Evolutionary conservation across 2,888 invertebrate genomes (phyloP).

Genomic region (Melipona beecheii): DNA sequence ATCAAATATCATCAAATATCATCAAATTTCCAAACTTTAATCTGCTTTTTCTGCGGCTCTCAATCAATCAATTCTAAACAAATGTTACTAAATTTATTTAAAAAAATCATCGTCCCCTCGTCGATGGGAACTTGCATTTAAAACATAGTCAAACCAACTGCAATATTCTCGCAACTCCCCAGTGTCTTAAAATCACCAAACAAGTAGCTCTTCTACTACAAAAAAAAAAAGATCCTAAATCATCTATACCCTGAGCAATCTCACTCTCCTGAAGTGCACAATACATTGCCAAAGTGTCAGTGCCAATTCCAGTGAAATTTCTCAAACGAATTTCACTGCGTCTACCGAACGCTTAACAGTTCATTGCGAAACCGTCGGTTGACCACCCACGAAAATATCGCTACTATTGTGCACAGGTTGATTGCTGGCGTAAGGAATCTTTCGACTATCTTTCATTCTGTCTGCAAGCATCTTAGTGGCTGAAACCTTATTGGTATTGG

Average conservation of each 20-base stretch:
- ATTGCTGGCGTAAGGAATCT: neutral
- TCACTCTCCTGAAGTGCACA: too few species aligned
- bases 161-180: too few species aligned
- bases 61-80: too few species aligned
- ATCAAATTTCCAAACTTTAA: conserved; percentile 17
- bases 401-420: neutral
- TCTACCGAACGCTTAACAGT: conserved; percentile 16
- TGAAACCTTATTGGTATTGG: conserved; percentile 32
- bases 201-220: neutral
- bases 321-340: conserved; percentile 23
- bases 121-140: too few species aligned
- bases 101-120: too few species aligned
- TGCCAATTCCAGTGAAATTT: neutral
- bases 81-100: too few species aligned
- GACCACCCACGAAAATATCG: conserved; percentile 9
- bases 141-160: too few species aligned
- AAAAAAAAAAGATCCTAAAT: too few species aligned
- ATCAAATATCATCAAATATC: too few species aligned
- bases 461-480: conserved; percentile 20
- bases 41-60: too few species aligned
- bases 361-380: conserved; percentile 1
- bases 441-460: neutral
- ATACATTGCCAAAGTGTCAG: neutral
- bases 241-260: too few species aligned
- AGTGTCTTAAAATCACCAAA: neutral